Evolutionary conservation across 2,113 vertebrate species (phyloP), one percentile per base, ranked within the genome.

Genomic region (Menidia beryllina): DNA sequence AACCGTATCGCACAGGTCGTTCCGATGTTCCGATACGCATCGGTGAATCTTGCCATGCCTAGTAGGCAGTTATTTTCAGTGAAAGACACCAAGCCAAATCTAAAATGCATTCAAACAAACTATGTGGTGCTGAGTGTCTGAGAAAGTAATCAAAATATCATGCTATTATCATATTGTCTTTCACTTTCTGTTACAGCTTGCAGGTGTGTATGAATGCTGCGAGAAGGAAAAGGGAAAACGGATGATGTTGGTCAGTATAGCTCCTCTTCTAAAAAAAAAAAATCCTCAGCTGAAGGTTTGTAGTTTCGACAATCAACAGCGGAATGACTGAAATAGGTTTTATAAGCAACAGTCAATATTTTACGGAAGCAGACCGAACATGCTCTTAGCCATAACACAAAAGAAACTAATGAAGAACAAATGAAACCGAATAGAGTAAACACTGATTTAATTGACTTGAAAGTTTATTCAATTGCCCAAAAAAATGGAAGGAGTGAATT

Each of bases 131-230:
- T 87, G 89, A 91, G 69, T 91, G 83, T 81, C 59, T 62, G 77
- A 89, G 86, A 87, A 86, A 80, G 89, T 73, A 82, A 60, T 77
- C 82, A 77, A 91, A 86, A 82, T 84, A 79, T 88, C 88, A 88
- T 91, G 82, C 81, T 72, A 81, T 89, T 89, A 89, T 88, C 66
- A 81, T 87, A 79, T 85, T 85, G 78, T 83, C 82, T 85, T 79
- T 82, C 53, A 52, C 47, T 70, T 89, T 85, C 72, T 72, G 75
- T 85, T 88, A 66, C 55, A 78, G 72, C 74, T 66, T 76, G 81
- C 79, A 70, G 55, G 66, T 45, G 25, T 69, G 49, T 47, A 48
- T 55, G 39, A 30, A 21, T 61, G 21, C 56, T 52, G 57, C 25
- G 23, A 36, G 20, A 54, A 41, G 17, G 10, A 39, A 45, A 53